Evolutionary conservation across 2,797 vertebrate genomes (phyloP).

Genomic region (Pseudopleuronectes americanus): DNA sequence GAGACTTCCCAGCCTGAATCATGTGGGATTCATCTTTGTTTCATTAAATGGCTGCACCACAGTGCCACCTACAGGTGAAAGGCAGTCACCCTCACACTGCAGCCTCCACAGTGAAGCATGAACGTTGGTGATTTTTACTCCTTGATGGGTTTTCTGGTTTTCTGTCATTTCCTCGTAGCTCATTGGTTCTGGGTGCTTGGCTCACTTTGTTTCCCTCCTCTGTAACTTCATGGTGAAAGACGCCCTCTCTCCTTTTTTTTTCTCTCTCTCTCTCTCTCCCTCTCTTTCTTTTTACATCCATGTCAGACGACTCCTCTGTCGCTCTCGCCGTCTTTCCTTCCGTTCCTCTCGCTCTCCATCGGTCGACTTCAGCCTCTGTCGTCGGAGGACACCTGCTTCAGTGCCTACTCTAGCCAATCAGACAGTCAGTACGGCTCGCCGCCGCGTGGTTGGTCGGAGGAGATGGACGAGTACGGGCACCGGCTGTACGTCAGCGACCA

Average conservation of each 20-base stretch:
- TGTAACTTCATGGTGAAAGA: slow-evolving; percentile 52
- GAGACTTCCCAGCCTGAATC: neutral
- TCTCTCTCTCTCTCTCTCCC: slow-evolving; percentile 3
- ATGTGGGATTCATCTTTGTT: neutral
- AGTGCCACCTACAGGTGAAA: slow-evolving; percentile 62
- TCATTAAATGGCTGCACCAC: slow-evolving; percentile 37
- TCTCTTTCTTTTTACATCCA: slow-evolving; percentile 2
- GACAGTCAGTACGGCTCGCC: slow-evolving; percentile 96
- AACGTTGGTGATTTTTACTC: neutral
- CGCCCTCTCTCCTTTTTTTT: slow-evolving; percentile 7
- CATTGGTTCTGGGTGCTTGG: slow-evolving; percentile 36
- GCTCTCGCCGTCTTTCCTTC: slow-evolving; percentile 70
- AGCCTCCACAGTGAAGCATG: slow-evolving; percentile 5
- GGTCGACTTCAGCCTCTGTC: slow-evolving; percentile 87
- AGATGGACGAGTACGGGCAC: slow-evolving; percentile 95
- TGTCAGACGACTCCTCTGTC: slow-evolving; percentile 76
- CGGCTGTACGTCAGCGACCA: slow-evolving; percentile 95
- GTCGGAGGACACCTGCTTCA: slow-evolving; percentile 94
- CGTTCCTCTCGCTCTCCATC: slow-evolving; percentile 75
- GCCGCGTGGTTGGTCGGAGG: slow-evolving; percentile 96
- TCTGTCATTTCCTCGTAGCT: slow-evolving; percentile 11
- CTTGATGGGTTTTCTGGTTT: slow-evolving; percentile 18
- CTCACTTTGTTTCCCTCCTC: slow-evolving; percentile 35
- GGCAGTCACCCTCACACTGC: slow-evolving; percentile 3
- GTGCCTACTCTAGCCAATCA: slow-evolving; percentile 94